Base-by-base conservation (phyloP, 1,140 invertebrate genomes). In the Ericerus pela region DNA sequence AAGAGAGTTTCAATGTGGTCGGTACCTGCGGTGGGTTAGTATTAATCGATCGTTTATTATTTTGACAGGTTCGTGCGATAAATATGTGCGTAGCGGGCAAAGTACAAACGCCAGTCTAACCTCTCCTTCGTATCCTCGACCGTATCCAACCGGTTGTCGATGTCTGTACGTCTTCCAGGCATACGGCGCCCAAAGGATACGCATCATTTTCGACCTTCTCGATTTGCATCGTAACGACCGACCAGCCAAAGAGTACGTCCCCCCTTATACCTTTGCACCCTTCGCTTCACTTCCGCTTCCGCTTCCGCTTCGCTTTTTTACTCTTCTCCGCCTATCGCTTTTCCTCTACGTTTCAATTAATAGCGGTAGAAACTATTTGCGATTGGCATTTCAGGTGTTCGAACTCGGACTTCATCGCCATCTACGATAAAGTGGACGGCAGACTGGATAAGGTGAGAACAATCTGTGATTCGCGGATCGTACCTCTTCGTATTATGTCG, bases 131-230 rank as follows among this genome's bases (percentile, higher is more conserved):
- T 86, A 81, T 67, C 84, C 84, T 29, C 73, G 76, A 59, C 76
- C 81, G 22, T 88, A 88, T 69, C 79, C 81, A 51, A 66, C 79
- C 1, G 77, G 80, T 60, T 79, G 84, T 3, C 77, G 79, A 55
- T 91, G 88, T 69, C 79, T 80, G 62, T 90, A 87, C 67, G 85
- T 88, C 60, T 91, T 91, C 65, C 79, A 82, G 63, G 87, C 85
- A 36, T 73, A 81, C 58, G 84, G 84, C 24, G 84, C 82, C 58
- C 84, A 91, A 70, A 73, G 85, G 20, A 79, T 90, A 6, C 78
- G 81, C 67, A 73, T 84, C 36, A 76, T 82, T 58, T 87, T 87
- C 66, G 80, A 80, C 62, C 82, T 88, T 68, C 87, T 88, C 62
- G 72, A 73, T 64, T 70, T 80, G 31, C 70, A 76, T 65, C 73